Conservation (phyloP, 1,140 invertebrate species). For the Globodera rostochiensis region DNA sequence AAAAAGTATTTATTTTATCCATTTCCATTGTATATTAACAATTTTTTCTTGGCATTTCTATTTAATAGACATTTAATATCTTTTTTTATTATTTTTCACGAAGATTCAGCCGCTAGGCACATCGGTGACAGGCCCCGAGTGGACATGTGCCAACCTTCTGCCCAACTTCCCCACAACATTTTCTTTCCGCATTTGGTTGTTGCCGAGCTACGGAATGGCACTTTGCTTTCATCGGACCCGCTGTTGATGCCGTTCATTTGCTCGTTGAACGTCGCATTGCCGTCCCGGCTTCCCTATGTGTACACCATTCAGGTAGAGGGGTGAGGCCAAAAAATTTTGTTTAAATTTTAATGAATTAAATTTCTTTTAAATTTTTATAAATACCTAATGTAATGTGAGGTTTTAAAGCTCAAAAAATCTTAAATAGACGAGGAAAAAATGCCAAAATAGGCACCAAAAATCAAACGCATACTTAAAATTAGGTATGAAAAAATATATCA, state of each 20-base stretch:
- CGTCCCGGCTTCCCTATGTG: conserved; percentile 55
- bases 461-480: no score
- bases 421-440: no score
- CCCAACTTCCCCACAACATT: conserved; percentile 34
- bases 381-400: no score
- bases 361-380: no score
- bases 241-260: conserved; percentile 48
- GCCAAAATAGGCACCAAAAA: no score
- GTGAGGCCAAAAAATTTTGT: no score
- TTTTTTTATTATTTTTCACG: not conserved
- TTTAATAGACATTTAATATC: no score
- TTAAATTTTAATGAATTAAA: no score
- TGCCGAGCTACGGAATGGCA: conserved; percentile 58
- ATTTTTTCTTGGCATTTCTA: not conserved
- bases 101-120: not conserved
- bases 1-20: not conserved
- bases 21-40: not conserved
- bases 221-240: conserved; percentile 43
- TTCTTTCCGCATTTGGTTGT: conserved; percentile 62
- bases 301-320: conserved; percentile 56
- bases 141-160: conserved; percentile 59
- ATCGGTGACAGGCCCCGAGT: conserved; percentile 51
- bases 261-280: conserved; percentile 58
- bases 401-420: no score
- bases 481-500: no score